Conservation (phyloP, 2,797 vertebrate genomes). For the Enteromius thamalakanensis region DNA sequence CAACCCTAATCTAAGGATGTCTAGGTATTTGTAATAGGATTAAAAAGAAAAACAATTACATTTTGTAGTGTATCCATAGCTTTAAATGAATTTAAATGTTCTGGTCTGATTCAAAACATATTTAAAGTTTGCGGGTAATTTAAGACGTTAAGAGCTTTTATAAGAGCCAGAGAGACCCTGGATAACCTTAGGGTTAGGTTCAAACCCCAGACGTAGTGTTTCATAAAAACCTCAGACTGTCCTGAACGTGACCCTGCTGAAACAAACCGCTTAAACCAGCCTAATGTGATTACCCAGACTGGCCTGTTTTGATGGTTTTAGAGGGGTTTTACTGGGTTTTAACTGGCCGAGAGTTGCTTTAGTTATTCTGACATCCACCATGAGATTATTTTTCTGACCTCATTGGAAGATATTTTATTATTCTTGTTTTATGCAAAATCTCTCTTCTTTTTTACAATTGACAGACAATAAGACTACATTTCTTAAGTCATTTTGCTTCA, state of each 20-base stretch:
- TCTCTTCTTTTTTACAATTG: not conserved
- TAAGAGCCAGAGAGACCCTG: not conserved
- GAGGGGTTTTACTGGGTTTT: not conserved
- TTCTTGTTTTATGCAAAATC: not conserved
- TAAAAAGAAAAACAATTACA: too few species aligned
- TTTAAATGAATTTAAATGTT: not conserved
- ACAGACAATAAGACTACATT: not conserved
- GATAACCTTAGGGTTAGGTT: not conserved
- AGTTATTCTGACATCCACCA: not conserved
- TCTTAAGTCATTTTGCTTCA: not conserved
- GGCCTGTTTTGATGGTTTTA: not conserved
- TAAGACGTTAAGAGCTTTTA: not conserved
- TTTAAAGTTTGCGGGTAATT: not conserved
- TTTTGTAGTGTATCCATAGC: not conserved
- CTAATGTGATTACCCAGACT: not conserved
- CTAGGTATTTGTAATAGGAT: not conserved
- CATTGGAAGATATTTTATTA: not conserved
- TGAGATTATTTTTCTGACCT: not conserved
- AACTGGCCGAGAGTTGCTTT: not conserved
- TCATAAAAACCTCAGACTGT: not conserved
- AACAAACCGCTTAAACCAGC: not conserved
- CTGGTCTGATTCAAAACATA: not conserved
- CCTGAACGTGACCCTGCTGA: not conserved
- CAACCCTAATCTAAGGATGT: too few species aligned
- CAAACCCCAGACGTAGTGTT: not conserved